Percentiles rank a stretch among this genome's conserved stretches.
phyloP scores from a whole-genome alignment of 2,113 vertebrate genomes.

The Rafetus swinhoei region DNA sequence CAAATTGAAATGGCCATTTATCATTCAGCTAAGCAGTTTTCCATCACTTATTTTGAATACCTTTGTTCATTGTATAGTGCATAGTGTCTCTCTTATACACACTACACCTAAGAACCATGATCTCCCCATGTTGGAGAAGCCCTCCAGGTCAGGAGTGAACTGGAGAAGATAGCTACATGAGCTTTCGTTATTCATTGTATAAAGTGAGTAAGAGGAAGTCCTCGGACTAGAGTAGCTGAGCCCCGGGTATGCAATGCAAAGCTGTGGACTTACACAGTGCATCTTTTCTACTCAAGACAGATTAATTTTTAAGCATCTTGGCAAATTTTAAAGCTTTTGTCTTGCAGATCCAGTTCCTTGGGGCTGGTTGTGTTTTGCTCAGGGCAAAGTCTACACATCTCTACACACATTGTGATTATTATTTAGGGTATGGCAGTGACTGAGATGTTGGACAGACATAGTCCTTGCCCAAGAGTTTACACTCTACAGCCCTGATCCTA shows the following conservation, averaged over 20 bases:
- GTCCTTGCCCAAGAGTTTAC: background rate
- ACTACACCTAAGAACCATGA: background rate
- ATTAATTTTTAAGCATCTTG: conserved; percentile 65
- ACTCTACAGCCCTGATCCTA: background rate
- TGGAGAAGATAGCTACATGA: background rate
- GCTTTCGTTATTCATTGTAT: background rate
- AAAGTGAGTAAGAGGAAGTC: background rate
- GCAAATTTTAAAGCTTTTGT: conserved; percentile 1
- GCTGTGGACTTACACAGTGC: conserved; percentile 48
- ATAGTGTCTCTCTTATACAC: background rate
- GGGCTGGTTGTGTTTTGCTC: conserved; percentile 3
- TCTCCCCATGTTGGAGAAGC: background rate
- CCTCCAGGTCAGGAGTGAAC: background rate
- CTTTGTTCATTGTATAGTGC: no score
- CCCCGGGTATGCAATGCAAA: background rate
- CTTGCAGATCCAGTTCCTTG: conserved; percentile 25
- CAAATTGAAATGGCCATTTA: background rate
- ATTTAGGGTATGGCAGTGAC: background rate
- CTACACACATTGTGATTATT: conserved; percentile 38
- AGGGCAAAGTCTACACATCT: conserved; percentile 10
- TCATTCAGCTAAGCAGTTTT: background rate
- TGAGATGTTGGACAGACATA: background rate
- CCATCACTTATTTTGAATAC: background rate
- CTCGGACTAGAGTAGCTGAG: background rate
- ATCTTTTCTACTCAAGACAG: conserved; percentile 45